Base-by-base conservation (phyloP, 2,888 invertebrate genomes). In the Adelphocoris suturalis region DNA sequence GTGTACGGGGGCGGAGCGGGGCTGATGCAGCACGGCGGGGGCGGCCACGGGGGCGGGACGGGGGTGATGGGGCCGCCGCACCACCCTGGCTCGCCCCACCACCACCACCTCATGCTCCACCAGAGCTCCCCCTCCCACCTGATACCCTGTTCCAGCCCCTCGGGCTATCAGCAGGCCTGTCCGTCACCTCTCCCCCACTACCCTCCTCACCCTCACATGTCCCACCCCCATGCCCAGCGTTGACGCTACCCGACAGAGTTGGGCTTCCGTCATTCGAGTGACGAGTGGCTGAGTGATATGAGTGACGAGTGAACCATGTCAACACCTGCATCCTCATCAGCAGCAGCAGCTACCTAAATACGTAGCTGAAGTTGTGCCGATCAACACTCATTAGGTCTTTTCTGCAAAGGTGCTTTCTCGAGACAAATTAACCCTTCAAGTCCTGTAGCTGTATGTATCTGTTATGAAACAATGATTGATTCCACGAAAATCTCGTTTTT, bases 151-250 rank as follows among this genome's bases (percentile, higher is more conserved):
- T 95, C 95, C 92, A 95, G 95, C 93, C 96, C 96, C 93, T 93
- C 93, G 81, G 93, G 92, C 92, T 94, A 92, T 90, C 96, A 96
- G 84, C 94, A 94, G 92, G 94, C 95, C 95, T 96, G 93, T 93
- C 94, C 92, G 94, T 96, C 93, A 95, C 96, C 93, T 94, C 93
- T 94, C 93, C 95, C 95, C 92, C 96, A 96, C 94, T 95, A 96
- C 82, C 96, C 96, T 93, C 94, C 95, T 90, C 95, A 96, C 93
- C 95, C 96, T 91, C 96, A 96, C 93, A 95, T 96, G 95, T 94
- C 95, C 92, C 95, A 95, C 93, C 95, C 96, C 92, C 97, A 97
- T 94, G 95, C 96, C 92, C 97, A 97, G 94, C 97, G 97, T 95
- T 97, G 80, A 90, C 68, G 68, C 68, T 68, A 68, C 68, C 68